Conservation (phyloP, 2,113 vertebrate species). For the Empidonax alnorum region DNA sequence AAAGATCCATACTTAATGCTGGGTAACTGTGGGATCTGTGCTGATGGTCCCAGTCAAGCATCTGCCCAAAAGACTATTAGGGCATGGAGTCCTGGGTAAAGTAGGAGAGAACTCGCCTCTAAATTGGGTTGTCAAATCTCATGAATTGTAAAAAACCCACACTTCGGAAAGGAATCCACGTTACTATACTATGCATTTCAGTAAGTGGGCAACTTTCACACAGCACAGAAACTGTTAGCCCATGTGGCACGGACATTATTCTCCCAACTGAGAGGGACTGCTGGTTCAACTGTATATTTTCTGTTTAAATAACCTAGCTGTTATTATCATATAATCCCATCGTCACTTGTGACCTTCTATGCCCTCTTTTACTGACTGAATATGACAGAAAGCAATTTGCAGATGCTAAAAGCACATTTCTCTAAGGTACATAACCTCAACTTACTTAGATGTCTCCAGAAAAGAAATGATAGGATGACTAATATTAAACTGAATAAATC, state of each 20-base stretch:
- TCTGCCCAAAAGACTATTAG: neutral
- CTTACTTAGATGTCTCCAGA: neutral
- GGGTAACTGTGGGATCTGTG: neutral
- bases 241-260: rapidly evolving
- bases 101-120: neutral
- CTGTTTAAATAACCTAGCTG: neutral
- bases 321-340: neutral
- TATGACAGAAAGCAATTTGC: neutral
- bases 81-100: neutral
- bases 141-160: rapidly evolving
- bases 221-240: neutral
- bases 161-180: neutral
- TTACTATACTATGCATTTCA: neutral
- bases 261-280: neutral
- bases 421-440: neutral
- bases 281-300: neutral
- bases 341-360: neutral
- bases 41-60: neutral
- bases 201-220: neutral
- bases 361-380: neutral
- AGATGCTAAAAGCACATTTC: neutral
- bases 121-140: neutral
- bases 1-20: neutral
- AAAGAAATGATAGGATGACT: neutral
- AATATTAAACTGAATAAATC: neutral